Evolutionary conservation across 2,888 invertebrate species (phyloP).

Genomic region (Itoplectis maculator): DNA sequence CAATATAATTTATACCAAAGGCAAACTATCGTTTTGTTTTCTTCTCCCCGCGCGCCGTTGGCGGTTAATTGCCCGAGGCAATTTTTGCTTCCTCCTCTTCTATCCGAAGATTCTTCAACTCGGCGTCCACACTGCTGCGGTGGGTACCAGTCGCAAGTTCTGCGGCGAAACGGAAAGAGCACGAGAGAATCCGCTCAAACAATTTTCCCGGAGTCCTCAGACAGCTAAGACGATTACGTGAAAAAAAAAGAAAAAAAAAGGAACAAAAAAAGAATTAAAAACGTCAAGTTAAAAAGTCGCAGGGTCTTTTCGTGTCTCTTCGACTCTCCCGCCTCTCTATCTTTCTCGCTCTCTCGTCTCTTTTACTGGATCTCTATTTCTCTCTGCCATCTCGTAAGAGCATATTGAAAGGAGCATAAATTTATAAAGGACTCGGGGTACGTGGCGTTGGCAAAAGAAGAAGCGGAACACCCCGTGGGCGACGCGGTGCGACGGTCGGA

Average conservation of each 20-base stretch:
- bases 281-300: conserved; percentile 80
- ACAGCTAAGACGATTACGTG: conserved; percentile 80
- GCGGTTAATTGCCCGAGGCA: conserved; percentile 13
- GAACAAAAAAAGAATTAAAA: conserved; percentile 79
- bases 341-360: conserved; percentile 22
- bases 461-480: conserved; percentile 56
- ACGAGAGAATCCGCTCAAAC: conserved; percentile 65
- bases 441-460: conserved; percentile 58
- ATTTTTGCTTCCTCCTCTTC: conserved; percentile 23
- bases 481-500: conserved; percentile 67
- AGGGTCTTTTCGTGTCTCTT: conserved; percentile 59
- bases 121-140: conserved; percentile 14
- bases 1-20: conserved; percentile 3
- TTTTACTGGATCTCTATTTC: conserved; percentile 14
- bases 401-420: conserved; percentile 78
- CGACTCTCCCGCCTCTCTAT: conserved; percentile 19
- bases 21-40: neutral
- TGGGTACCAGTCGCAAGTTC: conserved; percentile 11
- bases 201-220: conserved; percentile 55
- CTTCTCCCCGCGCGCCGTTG: neutral
- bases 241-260: conserved; percentile 74
- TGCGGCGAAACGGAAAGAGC: conserved; percentile 30
- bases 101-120: conserved; percentile 24
- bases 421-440: conserved; percentile 53
- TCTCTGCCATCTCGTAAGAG: conserved; percentile 61